Evolutionary conservation across 2,113 vertebrate genomes (phyloP), one percentile per base, ranked within the genome.

Genomic region (Copsychus sechellarum): DNA sequence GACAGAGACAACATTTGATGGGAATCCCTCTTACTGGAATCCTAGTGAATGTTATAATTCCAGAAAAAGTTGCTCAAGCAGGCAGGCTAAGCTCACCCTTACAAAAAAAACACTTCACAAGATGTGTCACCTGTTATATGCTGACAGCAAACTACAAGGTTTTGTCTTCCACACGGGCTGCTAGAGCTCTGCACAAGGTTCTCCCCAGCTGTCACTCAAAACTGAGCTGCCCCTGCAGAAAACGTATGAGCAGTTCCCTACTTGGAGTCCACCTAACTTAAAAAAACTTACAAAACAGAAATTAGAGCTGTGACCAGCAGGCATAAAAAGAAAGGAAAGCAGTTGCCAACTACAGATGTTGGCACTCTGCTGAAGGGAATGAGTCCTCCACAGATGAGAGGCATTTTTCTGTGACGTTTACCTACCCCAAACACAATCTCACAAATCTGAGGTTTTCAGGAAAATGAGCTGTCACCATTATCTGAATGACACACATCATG

Each of bases 361-460:
- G 33, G 34, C 16, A 42, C 73, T 81, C 51, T 45, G 42, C 47
- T 80, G 38, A 85, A 81, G 40, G 5, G 2, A 40, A 21, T 60
- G 7, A 67, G 26, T n/a, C 67, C 26, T 43, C 58, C 25, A 34
- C 0, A 0, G 15, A 64, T 0, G 1, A 71, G 33, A 81, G 43
- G 19, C 1, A 26, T 66, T 87, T 64, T 56, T 53, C 29, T 33
- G 24, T 6, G 66, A 67, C 8, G 5, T 61, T 79, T 58, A 70
- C 22, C 18, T 31, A 40, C 10, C 28, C 16, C 23, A 60, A 54
- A 31, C 38, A 58, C 29, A 87, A n/a, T 18, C 9, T 81, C 40
- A 51, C 34, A 54, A 73, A 81, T 31, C 25, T 18, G 15, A 6
- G 8, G 14, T 61, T 78, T 70, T 72, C 40, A 77, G 57, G 48